Evolutionary conservation across 2,113 vertebrate genomes (phyloP).

Genomic region (Malaclemys terrapin): DNA sequence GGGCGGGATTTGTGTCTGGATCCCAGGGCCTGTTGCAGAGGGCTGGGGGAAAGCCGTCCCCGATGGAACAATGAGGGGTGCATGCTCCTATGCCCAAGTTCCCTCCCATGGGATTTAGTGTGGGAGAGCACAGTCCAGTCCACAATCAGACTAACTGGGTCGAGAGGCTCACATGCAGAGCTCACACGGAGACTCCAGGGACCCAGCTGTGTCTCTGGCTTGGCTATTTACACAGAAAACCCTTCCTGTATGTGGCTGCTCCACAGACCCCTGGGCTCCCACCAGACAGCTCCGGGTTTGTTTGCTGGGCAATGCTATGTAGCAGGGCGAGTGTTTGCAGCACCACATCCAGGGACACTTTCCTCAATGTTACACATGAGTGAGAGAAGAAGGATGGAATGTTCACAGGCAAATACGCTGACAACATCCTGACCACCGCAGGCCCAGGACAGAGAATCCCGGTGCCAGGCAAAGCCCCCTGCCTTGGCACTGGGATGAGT

Average conservation of each 20-base stretch:
- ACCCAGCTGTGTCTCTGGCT: not conserved
- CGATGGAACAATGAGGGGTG: no score
- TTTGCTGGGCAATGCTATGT: no score
- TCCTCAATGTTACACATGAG: not conserved
- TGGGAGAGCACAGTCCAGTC: fast-evolving
- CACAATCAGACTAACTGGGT: no score
- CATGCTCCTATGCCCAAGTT: no score
- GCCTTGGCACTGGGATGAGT: not conserved
- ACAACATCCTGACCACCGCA: not conserved
- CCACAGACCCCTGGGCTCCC: no score
- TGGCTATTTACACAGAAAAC: not conserved
- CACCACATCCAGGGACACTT: not conserved
- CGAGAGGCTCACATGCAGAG: no score
- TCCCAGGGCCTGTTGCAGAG: not conserved
- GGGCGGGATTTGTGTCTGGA: no score
- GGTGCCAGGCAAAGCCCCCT: not conserved
- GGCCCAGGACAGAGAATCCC: not conserved
- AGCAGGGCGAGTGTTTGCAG: no score
- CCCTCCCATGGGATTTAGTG: not conserved
- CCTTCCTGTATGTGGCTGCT: not conserved
- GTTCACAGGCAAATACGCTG: not conserved
- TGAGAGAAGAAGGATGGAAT: no score
- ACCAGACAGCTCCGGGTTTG: no score
- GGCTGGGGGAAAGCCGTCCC: not conserved
- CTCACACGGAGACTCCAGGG: no score